Evolutionary conservation across 2,888 invertebrate species (phyloP), one percentile per base, ranked within the genome.

Genomic region (Leptopilina syphax): DNA sequence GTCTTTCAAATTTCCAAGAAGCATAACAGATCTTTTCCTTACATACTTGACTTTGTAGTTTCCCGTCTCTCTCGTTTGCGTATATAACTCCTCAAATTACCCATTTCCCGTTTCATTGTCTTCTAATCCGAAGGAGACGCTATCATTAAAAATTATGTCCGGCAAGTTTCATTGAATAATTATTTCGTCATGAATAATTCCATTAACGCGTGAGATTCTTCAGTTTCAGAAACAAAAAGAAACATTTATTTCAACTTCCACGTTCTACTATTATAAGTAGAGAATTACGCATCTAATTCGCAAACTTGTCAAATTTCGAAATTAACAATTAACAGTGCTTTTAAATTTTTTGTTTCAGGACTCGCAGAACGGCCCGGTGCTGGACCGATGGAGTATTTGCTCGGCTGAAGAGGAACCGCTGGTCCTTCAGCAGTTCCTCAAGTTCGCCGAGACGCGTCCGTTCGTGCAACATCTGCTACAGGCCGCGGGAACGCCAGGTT

Each of bases 321-420:
- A 34, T 34, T 18, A 18, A 18, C 18, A 34, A 3, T 34, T 34
- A 34, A 34, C 34, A 34, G 34, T 34, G 34, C 34, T 34, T 34
- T 34, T 34, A 13, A 50, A 85, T 88, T 87, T 86, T 86, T 93
- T 93, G 92, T 94, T 94, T 5, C 93, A 97, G 97, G 97, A 97
- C 93, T 94, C 95, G 88, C 95, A 96, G 92, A 96, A 97, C 88
- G 95, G 95, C 92, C 94, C 92, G 86, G 94, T 96, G 90, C 94
- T 97, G 92, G 97, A 97, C 94, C 95, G 96, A 94, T 98, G 98
- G 97, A 95, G 95, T 89, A 96, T 97, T 91, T 96, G 96, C 91
- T 96, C 96, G 87, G 94, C 95, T 89, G 96, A 97, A 92, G 98
- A 98, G 93, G 97, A 98, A 93, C 96, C 96, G 91, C 94, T 97